Conservation (phyloP, 2,797 vertebrate species). For the Lindbergichthys nudifrons region DNA sequence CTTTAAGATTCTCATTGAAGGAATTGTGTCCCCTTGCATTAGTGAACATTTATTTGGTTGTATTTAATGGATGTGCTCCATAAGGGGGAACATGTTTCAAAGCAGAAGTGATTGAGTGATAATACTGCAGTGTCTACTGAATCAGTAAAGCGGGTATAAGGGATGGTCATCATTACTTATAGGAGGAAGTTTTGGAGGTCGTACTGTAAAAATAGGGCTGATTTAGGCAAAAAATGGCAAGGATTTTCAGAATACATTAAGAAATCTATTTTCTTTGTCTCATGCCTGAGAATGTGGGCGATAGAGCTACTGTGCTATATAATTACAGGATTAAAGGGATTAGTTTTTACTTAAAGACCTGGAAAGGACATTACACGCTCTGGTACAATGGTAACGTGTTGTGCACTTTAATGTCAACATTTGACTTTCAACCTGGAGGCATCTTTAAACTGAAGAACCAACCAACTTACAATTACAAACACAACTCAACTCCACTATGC, state of each 20-base stretch:
- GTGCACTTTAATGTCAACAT: conserved; percentile 14
- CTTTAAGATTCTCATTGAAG: neutral
- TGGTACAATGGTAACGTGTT: neutral
- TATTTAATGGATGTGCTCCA: neutral
- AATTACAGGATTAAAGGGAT: conserved; percentile 45
- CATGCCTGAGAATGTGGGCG: conserved; percentile 2
- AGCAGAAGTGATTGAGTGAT: neutral
- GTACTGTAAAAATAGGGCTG: neutral
- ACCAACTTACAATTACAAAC: neutral
- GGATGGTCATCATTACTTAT: neutral
- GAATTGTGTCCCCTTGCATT: neutral
- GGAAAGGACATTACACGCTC: conserved; percentile 34
- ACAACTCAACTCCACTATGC: neutral
- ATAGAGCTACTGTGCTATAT: neutral
- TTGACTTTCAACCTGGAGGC: conserved; percentile 1
- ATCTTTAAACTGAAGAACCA: neutral
- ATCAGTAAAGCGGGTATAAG: neutral
- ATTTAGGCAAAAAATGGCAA: conserved; percentile 14
- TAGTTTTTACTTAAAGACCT: conserved; percentile 23
- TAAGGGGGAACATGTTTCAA: neutral
- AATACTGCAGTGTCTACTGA: neutral
- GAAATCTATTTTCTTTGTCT: conserved; percentile 42
- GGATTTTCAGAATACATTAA: conserved; percentile 45
- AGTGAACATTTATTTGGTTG: neutral
- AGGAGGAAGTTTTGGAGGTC: conserved; percentile 1